Evolutionary conservation across 2,888 invertebrate species (phyloP).

Genomic region (Dryadula phaetusa): DNA sequence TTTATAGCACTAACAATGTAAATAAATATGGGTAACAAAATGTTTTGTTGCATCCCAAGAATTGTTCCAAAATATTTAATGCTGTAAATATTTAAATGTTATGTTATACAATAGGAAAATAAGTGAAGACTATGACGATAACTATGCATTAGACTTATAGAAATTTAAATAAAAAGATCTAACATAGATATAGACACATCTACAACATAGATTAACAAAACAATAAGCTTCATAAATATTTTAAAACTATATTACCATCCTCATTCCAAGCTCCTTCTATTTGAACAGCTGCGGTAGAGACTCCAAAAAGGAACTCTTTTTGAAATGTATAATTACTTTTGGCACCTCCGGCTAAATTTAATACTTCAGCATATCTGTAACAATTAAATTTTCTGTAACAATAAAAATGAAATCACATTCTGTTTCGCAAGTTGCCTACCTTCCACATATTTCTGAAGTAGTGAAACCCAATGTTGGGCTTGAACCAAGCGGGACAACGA

Average conservation of each 20-base stretch:
- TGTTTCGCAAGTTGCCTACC: too few relatives aligned
- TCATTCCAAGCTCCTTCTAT: conserved; percentile 85
- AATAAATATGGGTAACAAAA: not conserved
- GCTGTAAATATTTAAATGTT: too few relatives aligned
- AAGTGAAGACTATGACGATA: not conserved
- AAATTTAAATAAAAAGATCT: too few relatives aligned
- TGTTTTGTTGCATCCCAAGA: too few relatives aligned
- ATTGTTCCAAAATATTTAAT: too few relatives aligned
- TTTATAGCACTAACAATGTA: not conserved
- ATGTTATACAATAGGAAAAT: too few relatives aligned
- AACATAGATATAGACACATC: too few relatives aligned
- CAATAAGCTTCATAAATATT: not conserved
- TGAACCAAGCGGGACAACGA: not conserved
- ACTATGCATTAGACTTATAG: not conserved
- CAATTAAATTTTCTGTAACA: conserved; percentile 31
- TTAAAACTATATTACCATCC: conserved; percentile 61
- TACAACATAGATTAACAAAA: not conserved
- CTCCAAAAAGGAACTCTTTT: conserved; percentile 84
- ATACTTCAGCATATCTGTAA: conserved; percentile 64
- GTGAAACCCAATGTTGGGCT: too few relatives aligned
- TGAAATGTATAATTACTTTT: conserved; percentile 81
- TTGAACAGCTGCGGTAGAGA: conserved; percentile 85
- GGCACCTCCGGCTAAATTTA: conserved; percentile 69
- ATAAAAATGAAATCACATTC: not conserved
- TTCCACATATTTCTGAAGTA: too few relatives aligned